Percentiles rank a stretch among this genome's conserved stretches.
Conservation (phyloP, 2,888 invertebrate genomes). For the Ephialtes manifestator region DNA sequence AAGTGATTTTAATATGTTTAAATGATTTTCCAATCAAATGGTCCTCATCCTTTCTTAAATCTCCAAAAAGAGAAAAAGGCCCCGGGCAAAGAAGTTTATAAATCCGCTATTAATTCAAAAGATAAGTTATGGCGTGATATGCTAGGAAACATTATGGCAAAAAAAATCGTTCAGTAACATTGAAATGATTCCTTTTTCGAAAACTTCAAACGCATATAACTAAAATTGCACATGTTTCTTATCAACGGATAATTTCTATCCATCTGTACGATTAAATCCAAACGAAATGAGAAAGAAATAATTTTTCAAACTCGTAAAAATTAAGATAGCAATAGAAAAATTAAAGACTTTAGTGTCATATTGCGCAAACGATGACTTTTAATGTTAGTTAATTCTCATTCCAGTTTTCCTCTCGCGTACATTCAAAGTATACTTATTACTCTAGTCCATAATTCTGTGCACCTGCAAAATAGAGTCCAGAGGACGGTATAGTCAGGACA, state of each 20-base stretch:
- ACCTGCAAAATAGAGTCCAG: conserved; percentile 31
- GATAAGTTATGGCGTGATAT: not conserved
- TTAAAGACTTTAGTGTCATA: not conserved
- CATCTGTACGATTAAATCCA: not conserved
- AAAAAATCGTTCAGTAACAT: no score
- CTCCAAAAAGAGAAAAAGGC: not conserved
- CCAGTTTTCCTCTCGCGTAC: conserved; percentile 19
- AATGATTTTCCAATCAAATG: no score
- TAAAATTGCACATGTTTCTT: not conserved
- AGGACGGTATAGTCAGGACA: conserved; percentile 48
- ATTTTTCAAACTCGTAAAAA: not conserved
- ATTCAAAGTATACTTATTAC: not conserved
- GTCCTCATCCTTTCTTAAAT: not conserved
- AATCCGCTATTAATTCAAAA: not conserved
- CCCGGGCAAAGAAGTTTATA: not conserved
- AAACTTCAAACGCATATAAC: not conserved
- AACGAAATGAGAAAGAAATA: not conserved
- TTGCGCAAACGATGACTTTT: not conserved
- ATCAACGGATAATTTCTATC: not conserved
- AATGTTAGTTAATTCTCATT: conserved; percentile 10
- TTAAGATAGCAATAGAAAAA: not conserved
- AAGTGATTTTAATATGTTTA: no score
- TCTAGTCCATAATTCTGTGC: conserved; percentile 11
- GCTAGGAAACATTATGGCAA: no score
- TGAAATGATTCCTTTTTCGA: not conserved